These are phyloP conservation scores for Sardina pilchardus DNA, from an alignment of 2,113 vertebrate species.

Conservation along the genomic window DNA sequence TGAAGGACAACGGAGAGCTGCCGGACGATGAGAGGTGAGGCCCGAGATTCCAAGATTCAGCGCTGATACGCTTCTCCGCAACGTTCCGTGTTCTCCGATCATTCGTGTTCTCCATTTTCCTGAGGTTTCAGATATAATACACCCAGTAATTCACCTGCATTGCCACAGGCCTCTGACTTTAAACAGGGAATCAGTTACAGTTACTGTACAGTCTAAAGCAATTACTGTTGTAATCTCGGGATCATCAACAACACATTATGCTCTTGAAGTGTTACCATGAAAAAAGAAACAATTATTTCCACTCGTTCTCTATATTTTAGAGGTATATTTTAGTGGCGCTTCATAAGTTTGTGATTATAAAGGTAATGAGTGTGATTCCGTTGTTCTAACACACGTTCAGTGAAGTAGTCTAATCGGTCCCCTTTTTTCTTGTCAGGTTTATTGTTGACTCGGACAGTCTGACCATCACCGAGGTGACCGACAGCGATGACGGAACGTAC, in stretches of 20 bases:
- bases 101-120: background rate
- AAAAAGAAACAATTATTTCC: background rate
- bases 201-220: background rate
- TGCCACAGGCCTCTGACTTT: background rate
- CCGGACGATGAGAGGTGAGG: slow-evolving; percentile 84
- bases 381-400: background rate
- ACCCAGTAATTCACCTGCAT: background rate
- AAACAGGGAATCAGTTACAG: background rate
- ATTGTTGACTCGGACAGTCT: slow-evolving; percentile 80
- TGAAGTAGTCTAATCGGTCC: background rate
- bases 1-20: slow-evolving; percentile 84
- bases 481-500: slow-evolving; percentile 86
- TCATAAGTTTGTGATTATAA: background rate
- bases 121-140: background rate
- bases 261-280: background rate
- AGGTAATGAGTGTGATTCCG: background rate
- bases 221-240: background rate
- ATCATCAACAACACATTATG: background rate
- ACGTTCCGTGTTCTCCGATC: background rate
- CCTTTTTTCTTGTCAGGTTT: slow-evolving; percentile 72
- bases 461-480: slow-evolving; percentile 81
- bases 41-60: background rate
- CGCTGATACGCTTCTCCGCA: background rate
- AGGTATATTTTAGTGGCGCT: too few species aligned
- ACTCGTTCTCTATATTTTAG: background rate